Conservation (phyloP, 2,113 vertebrate genomes). For the Psophia crepitans region DNA sequence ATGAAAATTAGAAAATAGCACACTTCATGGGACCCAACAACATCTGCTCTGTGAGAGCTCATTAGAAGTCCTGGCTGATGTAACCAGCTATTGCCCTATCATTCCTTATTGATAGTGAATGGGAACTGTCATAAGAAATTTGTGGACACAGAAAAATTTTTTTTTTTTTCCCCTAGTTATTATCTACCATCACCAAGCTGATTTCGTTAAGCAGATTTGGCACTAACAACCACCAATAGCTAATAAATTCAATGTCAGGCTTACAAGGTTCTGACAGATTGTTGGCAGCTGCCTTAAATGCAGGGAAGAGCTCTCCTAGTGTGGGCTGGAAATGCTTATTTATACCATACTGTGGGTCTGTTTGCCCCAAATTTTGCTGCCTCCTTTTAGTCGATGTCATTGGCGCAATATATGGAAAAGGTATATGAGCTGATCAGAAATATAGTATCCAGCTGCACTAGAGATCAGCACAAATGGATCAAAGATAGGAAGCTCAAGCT, state of each 20-base stretch:
- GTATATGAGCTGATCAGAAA: background rate
- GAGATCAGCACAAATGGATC: background rate
- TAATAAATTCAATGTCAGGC: slow-evolving; percentile 64
- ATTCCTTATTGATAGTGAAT: background rate
- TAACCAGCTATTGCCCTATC: background rate
- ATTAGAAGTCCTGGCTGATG: background rate
- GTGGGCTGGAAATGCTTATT: slow-evolving; percentile 64
- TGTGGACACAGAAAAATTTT: background rate
- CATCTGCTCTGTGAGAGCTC: background rate
- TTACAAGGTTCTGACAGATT: slow-evolving; percentile 59
- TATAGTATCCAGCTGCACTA: background rate
- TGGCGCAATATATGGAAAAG: background rate
- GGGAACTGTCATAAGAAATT: background rate
- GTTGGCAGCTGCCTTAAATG: slow-evolving; percentile 60
- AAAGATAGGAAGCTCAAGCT: background rate
- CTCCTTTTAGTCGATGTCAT: slow-evolving; percentile 42
- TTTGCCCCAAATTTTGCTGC: slow-evolving; percentile 58
- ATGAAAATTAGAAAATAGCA: background rate
- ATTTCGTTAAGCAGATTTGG: slow-evolving; percentile 61
- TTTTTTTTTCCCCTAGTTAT: background rate
- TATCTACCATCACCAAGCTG: slow-evolving; percentile 41
- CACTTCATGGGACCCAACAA: background rate
- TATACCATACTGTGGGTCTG: slow-evolving; percentile 64
- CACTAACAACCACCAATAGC: slow-evolving; percentile 45
- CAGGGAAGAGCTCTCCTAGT: slow-evolving; percentile 49